Evolutionary conservation across 35 echinoderm and acorn worm species (phyloP).

Genomic region (Apostichopus californicus): DNA sequence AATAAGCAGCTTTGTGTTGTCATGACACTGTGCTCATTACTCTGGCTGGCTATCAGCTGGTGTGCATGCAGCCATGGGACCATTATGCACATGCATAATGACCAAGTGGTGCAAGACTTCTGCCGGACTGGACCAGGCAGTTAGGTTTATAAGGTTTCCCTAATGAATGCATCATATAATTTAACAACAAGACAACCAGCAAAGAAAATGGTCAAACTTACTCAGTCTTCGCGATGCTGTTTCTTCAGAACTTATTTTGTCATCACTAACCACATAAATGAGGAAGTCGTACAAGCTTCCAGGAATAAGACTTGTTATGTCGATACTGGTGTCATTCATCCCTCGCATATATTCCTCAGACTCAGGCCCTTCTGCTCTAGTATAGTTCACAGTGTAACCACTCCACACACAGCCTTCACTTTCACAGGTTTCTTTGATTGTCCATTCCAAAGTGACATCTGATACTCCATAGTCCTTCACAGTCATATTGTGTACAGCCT

Average conservation of each 20-base stretch:
- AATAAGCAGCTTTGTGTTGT: too few relatives aligned
- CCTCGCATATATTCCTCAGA: not conserved
- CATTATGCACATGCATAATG: too few relatives aligned
- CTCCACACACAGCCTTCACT: not conserved
- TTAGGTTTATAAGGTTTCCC: too few relatives aligned
- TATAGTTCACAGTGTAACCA: not conserved
- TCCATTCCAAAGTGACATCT: not conserved
- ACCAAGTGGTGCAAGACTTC: too few relatives aligned
- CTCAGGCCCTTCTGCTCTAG: not conserved
- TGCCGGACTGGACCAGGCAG: too few relatives aligned
- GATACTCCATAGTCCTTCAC: not conserved
- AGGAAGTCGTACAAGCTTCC: not conserved
- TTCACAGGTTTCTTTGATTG: not conserved
- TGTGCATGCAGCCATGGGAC: too few relatives aligned
- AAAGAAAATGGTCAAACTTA: not conserved
- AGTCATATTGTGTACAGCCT: not conserved
- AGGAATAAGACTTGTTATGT: not conserved
- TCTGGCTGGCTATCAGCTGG: too few relatives aligned
- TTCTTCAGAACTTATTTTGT: not conserved
- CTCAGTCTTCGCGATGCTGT: not conserved
- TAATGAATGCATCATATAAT: too few relatives aligned
- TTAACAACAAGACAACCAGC: too few relatives aligned
- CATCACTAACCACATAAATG: constrained; percentile 1
- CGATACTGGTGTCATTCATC: too few relatives aligned
- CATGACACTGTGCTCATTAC: too few relatives aligned